Evolutionary conservation across 2,797 vertebrate genomes (phyloP), one percentile per base, ranked within the genome.

Genomic region (Phalanger gymnotis): DNA sequence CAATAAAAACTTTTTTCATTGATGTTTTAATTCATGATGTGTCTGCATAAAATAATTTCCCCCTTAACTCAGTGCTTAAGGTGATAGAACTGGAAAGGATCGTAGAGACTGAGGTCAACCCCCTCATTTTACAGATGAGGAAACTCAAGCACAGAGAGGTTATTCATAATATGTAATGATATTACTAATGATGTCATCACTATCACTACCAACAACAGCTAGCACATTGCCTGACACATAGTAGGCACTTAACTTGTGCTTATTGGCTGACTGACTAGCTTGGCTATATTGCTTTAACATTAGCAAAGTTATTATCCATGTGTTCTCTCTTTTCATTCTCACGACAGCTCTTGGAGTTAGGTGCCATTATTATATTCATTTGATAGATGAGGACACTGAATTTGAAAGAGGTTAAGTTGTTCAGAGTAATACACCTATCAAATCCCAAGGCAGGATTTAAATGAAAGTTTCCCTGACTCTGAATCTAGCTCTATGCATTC

Each of bases 1-100:
- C 97, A 95, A 56, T 97, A 96, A 97, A 96, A 58, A 93, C 25
- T 95, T 94, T 96, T 97, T 98, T 97, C 93, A 92, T 61, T 97
- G n/a, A 90, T 93, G 90, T 95, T 93, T 66, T 91, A 58, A 95
- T 95, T 93, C 92, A 53, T 93, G 93, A 56, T 81, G 91, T 97
- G 58, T 87, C 81, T 95, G 58, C 94, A 96, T 97, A 94, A 91
- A 56, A 52, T 94, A 96, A 0, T 94, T 97, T 98, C 97, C 30
- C 89, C 31, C 51, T 97, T 97, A 93, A 95, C 81, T 94, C 31
- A 40, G 10, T 81, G 61, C 92, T 92, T 87, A 93, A 90, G n/a
- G 19, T 40, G n/a, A 25, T 40, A 73, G n/a, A 40, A 73, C 2
- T 73, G 66, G 66, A 73, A 73, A 40, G n/a, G 66, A 73, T 40